A percentile compares a stretch with the other conserved stretches of the same genome.
phyloP scores from a whole-genome alignment of 2,888 invertebrate species.

The Synergus gifuensis region DNA sequence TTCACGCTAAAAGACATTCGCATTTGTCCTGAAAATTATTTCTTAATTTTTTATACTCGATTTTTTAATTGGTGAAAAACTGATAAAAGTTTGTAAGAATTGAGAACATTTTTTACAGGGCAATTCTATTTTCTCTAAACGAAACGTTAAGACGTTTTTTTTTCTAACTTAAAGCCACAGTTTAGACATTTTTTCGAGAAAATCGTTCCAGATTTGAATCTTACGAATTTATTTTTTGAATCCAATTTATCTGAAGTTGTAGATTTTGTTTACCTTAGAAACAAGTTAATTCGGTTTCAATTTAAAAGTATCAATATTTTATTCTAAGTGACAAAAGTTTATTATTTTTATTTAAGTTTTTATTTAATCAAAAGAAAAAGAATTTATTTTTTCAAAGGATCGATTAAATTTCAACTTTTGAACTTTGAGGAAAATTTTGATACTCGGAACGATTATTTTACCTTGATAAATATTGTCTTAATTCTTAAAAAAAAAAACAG shows the following conservation, averaged over 20 bases:
- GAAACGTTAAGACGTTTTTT: not conserved
- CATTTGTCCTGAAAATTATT: not conserved
- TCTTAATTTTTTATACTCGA: not conserved
- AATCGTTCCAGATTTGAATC: not conserved
- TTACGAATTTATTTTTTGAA: not conserved
- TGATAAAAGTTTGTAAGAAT: not conserved
- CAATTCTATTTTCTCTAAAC: not conserved
- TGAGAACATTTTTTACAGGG: not conserved
- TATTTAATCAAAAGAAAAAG: constrained; percentile 3
- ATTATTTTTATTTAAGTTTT: not conserved
- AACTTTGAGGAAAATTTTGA: not conserved
- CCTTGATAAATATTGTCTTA: not conserved
- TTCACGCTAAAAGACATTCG: constrained; percentile 11
- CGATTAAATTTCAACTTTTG: not conserved
- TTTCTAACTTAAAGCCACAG: not conserved
- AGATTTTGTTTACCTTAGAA: not conserved
- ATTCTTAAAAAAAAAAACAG: not conserved
- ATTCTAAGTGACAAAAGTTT: not conserved
- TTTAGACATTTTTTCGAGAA: not conserved
- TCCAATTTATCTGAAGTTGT: not conserved
- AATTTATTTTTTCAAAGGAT: not conserved
- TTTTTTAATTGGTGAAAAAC: not conserved
- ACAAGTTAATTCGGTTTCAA: not conserved
- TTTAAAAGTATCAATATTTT: not conserved
- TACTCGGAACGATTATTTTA: not conserved